phyloP scores from a whole-genome alignment of 2,888 invertebrate species.

The Nezara viridula region DNA sequence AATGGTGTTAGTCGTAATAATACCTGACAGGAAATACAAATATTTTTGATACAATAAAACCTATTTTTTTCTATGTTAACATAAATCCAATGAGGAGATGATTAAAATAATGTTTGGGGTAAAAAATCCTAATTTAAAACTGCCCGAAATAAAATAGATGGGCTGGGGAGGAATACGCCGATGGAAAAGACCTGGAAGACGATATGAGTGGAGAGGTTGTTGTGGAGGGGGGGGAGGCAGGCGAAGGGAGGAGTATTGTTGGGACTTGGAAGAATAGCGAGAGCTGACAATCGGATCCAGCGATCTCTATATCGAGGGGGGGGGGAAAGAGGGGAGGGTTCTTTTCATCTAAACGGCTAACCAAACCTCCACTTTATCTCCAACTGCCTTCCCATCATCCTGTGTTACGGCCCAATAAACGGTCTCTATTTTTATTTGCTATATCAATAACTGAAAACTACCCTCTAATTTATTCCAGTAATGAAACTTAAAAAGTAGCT shows the following conservation, averaged over 20 bases:
- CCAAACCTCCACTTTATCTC: not conserved
- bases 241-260: not conserved
- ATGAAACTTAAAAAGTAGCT: too few species aligned
- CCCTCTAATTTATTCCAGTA: too few species aligned
- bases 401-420: not conserved
- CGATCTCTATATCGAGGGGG: conserved; percentile 1
- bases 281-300: not conserved
- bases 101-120: too few species aligned
- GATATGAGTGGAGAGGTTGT: not conserved
- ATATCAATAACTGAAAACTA: not conserved
- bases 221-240: not conserved
- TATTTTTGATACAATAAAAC: too few species aligned
- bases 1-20: too few species aligned
- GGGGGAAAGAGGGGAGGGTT: too few species aligned
- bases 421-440: not conserved
- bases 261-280: not conserved
- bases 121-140: not conserved
- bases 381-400: not conserved
- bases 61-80: too few species aligned
- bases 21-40: too few species aligned
- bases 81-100: too few species aligned
- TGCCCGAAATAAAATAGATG: not conserved
- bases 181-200: not conserved
- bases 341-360: not conserved
- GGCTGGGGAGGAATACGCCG: not conserved